Evolutionary conservation across 2,797 vertebrate genomes (phyloP).

Genomic region (Artibeus lituratus): DNA sequence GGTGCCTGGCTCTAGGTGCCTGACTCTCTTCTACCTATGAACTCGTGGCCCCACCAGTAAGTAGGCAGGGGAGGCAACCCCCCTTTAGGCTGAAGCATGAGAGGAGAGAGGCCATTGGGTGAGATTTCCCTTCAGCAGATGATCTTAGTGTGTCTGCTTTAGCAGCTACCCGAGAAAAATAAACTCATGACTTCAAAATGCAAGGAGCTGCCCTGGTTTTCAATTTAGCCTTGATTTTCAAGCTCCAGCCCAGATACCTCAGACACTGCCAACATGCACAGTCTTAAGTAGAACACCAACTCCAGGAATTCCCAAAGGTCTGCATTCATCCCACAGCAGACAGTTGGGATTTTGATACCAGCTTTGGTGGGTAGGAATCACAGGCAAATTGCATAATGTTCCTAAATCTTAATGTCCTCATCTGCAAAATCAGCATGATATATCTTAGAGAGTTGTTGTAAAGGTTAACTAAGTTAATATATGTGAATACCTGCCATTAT

Average conservation of each 20-base stretch:
- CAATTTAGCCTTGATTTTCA: neutral
- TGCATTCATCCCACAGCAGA: neutral
- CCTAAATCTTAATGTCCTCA: neutral
- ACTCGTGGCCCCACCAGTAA: neutral
- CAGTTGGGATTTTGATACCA: neutral
- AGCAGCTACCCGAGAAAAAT: neutral
- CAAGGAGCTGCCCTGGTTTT: neutral
- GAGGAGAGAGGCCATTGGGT: accelerated
- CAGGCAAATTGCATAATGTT: neutral
- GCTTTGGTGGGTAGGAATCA: neutral
- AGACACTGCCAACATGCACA: neutral
- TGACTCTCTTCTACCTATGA: neutral
- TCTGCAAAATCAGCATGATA: neutral
- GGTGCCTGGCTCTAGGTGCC: neutral
- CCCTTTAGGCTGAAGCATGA: neutral
- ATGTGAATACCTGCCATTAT: neutral
- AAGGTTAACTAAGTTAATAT: neutral
- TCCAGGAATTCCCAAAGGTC: neutral
- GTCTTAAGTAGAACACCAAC: neutral
- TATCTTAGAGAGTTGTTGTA: neutral
- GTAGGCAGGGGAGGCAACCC: too few species aligned
- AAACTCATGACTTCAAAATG: neutral
- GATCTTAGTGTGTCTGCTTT: neutral
- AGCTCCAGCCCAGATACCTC: neutral
- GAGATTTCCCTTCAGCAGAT: accelerated